Evolutionary conservation across 2,888 invertebrate genomes (phyloP).

Genomic region (Cephus rjabovi): DNA sequence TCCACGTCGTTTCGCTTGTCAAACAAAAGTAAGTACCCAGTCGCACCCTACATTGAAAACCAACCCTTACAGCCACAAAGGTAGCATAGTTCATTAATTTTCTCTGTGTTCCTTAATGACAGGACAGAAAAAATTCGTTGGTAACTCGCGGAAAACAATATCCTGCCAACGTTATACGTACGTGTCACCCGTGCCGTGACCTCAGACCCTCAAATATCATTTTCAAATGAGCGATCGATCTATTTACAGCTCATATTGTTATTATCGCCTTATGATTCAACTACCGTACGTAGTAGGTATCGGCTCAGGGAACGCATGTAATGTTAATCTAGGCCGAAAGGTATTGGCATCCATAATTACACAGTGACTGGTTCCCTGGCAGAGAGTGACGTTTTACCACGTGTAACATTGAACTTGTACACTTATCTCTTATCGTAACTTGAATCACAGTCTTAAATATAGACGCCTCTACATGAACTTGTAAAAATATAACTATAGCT

Average conservation of each 20-base stretch:
- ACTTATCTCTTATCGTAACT: background rate
- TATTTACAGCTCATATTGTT: background rate
- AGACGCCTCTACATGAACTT: background rate
- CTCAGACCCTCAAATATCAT: background rate
- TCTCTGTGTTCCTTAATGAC: background rate
- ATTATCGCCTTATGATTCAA: background rate
- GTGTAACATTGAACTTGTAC: background rate
- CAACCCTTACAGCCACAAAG: background rate
- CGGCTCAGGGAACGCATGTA: conserved; percentile 10
- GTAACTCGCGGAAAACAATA: background rate
- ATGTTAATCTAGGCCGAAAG: conserved; percentile 27
- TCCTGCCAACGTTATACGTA: background rate
- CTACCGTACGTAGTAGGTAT: background rate
- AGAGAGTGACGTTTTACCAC: background rate
- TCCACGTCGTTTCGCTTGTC: background rate
- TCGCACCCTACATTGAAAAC: background rate
- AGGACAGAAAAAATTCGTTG: background rate
- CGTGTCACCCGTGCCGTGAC: background rate
- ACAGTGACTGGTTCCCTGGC: background rate
- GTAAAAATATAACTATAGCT: background rate
- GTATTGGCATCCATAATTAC: conserved; percentile 21
- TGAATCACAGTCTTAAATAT: background rate
- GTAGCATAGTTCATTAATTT: background rate
- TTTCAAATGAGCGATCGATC: background rate
- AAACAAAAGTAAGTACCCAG: background rate